phyloP scores from a whole-genome alignment of 23 tunicate species.

The Aplidium turbinatum region DNA sequence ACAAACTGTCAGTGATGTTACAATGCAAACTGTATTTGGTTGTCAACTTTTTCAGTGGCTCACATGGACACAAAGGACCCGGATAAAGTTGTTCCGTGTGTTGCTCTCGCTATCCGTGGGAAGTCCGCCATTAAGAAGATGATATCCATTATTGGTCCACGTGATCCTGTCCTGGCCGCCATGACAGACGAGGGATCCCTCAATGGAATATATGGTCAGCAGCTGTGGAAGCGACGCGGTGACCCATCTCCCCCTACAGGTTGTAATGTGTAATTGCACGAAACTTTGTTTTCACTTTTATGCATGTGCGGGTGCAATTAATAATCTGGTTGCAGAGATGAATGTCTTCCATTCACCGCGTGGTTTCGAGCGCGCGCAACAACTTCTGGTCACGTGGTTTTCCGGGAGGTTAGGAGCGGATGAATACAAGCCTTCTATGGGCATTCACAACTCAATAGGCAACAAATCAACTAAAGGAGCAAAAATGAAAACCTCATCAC shows the following conservation, averaged over 20 bases:
- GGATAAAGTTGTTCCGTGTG: conserved; percentile 57
- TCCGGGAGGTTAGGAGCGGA: conserved; percentile 39
- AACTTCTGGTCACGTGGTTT: conserved; percentile 67
- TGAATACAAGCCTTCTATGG: no score
- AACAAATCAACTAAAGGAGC: no score
- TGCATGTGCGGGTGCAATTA: no score
- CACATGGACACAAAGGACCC: conserved; percentile 21
- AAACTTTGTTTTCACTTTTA: background rate
- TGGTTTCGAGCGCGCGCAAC: conserved; percentile 51
- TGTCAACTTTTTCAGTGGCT: conserved; percentile 41
- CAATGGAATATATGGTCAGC: conserved; percentile 80
- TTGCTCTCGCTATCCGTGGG: conserved; percentile 62
- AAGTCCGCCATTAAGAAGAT: conserved; percentile 45
- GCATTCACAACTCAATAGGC: no score
- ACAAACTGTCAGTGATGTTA: background rate
- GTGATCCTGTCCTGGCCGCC: conserved; percentile 75
- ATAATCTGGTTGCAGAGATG: conserved; percentile 36
- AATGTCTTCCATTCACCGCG: conserved; percentile 65
- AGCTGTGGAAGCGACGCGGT: conserved; percentile 57
- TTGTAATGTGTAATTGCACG: no score
- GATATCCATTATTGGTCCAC: conserved; percentile 62
- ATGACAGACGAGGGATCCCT: conserved; percentile 70
- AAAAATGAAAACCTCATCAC: no score
- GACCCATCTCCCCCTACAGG: conserved; percentile 60
- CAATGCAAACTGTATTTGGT: no score